Evolutionary conservation across 2,113 vertebrate genomes (phyloP).

Genomic region (Formicarius rufipectus): DNA sequence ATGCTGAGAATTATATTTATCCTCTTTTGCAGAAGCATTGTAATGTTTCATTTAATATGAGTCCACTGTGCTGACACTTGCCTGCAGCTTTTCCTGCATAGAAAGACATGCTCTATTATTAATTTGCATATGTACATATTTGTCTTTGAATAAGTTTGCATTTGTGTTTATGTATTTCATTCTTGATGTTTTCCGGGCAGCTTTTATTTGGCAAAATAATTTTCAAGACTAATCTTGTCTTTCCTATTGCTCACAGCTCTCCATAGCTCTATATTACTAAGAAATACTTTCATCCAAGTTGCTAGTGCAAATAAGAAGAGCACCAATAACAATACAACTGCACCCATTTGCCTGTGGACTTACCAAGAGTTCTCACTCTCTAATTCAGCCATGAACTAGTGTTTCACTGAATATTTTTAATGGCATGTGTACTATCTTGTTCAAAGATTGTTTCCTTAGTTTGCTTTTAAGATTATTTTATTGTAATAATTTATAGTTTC

Average conservation of each 20-base stretch:
- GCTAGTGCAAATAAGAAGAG: neutral
- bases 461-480: neutral
- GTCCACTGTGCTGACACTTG: neutral
- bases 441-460: neutral
- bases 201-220: neutral
- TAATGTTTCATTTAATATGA: neutral
- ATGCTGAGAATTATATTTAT: neutral
- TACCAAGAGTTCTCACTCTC: neutral
- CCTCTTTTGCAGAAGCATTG: neutral
- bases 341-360: neutral
- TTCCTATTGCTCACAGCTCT: neutral
- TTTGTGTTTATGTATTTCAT: neutral
- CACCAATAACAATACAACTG: rapidly evolving
- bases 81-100: neutral
- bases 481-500: neutral
- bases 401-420: neutral
- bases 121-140: neutral
- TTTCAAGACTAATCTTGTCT: neutral
- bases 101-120: neutral
- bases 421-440: neutral
- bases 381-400: neutral
- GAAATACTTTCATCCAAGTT: neutral
- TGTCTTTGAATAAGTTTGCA: neutral
- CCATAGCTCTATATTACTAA: neutral
- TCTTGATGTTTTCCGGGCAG: neutral